Evolutionary conservation across 2,113 vertebrate species (phyloP).

Genomic region (Spizaetus ornatus): DNA sequence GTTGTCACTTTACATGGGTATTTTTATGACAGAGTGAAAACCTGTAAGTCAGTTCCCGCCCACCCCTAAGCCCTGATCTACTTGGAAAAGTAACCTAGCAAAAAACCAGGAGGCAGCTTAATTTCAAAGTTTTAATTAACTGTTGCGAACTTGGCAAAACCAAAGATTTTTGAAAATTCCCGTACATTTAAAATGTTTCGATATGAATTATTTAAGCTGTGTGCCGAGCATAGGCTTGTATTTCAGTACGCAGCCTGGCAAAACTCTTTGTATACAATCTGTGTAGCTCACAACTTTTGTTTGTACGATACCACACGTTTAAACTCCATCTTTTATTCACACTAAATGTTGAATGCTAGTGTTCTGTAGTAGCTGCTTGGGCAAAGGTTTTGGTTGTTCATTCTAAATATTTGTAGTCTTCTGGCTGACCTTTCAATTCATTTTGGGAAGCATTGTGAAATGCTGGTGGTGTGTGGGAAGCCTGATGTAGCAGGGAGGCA

Average conservation of each 20-base stretch:
- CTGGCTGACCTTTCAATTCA: not conserved
- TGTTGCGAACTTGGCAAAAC: not conserved
- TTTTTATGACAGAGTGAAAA: not conserved
- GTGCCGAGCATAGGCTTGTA: not conserved
- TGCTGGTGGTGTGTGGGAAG: not conserved
- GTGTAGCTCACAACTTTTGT: not conserved
- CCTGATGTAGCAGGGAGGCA: rapidly evolving
- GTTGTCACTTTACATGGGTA: not conserved
- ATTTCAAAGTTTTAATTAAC: not conserved
- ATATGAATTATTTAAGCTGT: not conserved
- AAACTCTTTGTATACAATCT: not conserved
- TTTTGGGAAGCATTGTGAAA: not conserved
- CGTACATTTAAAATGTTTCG: not conserved
- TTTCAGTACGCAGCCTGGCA: not conserved
- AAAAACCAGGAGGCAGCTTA: not conserved
- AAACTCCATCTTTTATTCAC: not conserved
- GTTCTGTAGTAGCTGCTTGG: not conserved
- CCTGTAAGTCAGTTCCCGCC: not conserved
- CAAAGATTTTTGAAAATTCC: not conserved
- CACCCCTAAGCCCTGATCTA: not conserved
- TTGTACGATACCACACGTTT: rapidly evolving
- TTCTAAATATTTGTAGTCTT: not conserved
- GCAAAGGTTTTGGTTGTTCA: not conserved
- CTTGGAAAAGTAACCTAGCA: not conserved
- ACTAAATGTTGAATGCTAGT: not conserved